These are phyloP conservation scores for Ptilodon capucinus DNA, from an alignment of 2,888 invertebrate genomes.

Conservation along the genomic window DNA sequence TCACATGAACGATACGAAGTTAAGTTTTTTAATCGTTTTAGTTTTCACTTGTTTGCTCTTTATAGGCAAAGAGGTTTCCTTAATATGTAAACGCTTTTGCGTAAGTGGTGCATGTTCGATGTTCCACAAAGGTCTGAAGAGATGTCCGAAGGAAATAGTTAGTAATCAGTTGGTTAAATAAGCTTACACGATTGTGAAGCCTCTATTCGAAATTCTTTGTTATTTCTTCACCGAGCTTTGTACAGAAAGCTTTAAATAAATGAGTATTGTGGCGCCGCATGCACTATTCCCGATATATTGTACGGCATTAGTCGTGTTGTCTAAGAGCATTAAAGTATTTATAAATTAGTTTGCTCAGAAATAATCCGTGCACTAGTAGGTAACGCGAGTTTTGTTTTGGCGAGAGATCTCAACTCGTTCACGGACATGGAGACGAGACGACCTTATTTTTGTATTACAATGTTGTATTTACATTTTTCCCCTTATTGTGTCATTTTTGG, in stretches of 20 bases:
- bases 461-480: conserved; percentile 78
- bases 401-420: conserved; percentile 57
- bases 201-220: not conserved
- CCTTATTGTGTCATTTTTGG: conserved; percentile 76
- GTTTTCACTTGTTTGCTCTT: conserved; percentile 9
- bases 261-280: conserved; percentile 35
- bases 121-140: no score
- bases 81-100: conserved; percentile 4
- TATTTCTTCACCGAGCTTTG: not conserved
- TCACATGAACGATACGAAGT: conserved; percentile 31
- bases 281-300: conserved; percentile 35
- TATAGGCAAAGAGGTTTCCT: conserved; percentile 6
- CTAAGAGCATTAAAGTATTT: conserved; percentile 39
- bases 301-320: conserved; percentile 39
- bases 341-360: conserved; percentile 40
- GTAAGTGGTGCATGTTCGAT: conserved; percentile 18
- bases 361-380: conserved; percentile 41
- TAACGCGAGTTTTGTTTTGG: conserved; percentile 63
- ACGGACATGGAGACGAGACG: conserved; percentile 61
- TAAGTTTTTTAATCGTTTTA: conserved; percentile 27
- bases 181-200: not conserved
- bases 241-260: conserved; percentile 35
- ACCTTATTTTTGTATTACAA: conserved; percentile 76
- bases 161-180: not conserved
- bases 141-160: not conserved